These are phyloP conservation scores for Lasioglossum oenotherae DNA, from an alignment of 2,888 invertebrate species.

Conservation along the genomic window DNA sequence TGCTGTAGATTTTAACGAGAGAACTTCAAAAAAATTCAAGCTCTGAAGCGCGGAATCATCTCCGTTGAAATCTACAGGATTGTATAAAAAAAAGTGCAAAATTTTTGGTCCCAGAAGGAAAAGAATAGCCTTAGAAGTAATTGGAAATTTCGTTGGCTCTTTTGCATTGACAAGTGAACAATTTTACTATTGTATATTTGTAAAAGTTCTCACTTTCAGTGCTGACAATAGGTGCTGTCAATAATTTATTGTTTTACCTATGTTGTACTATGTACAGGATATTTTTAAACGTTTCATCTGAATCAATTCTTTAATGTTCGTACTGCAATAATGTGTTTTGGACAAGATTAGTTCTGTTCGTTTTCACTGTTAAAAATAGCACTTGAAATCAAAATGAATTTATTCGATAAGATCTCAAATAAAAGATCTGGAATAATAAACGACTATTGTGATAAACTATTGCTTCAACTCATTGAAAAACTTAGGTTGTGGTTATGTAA, in stretches of 20 bases:
- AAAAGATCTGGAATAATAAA: neutral
- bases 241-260: neutral
- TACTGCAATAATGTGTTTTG: neutral
- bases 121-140: neutral
- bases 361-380: neutral
- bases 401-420: neutral
- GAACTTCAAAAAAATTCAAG: no score
- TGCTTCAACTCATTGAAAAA: neutral
- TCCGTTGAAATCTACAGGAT: no score
- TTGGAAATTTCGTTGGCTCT: neutral
- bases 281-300: neutral
- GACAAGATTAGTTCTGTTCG: neutral
- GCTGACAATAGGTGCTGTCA: neutral
- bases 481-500: neutral
- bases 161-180: neutral
- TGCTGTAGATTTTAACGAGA: no score
- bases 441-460: no score
- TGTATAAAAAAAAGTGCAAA: no score
- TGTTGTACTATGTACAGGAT: neutral
- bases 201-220: neutral
- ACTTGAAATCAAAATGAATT: neutral
- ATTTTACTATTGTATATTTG: neutral
- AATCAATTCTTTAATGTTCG: neutral
- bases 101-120: no score
- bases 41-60: no score